phyloP scores from a whole-genome alignment of 2,113 vertebrate species.

The Gracilinanus agilis region DNA sequence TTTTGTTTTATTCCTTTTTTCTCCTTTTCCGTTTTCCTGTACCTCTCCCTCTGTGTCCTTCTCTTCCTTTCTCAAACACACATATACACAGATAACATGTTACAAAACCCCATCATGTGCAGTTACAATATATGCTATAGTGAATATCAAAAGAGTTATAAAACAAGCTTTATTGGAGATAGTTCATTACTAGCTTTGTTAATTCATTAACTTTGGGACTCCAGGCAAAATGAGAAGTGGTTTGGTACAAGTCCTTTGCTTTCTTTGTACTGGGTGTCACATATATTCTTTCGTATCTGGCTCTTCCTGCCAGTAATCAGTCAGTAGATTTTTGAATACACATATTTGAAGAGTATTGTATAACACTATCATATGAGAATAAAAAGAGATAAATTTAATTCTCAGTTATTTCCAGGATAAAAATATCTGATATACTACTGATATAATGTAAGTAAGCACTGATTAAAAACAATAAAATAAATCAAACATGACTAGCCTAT shows the following conservation, averaged over 20 bases:
- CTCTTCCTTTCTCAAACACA: neutral
- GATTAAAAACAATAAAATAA: conserved; percentile 59
- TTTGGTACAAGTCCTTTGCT: neutral
- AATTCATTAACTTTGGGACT: neutral
- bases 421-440: conserved; percentile 21
- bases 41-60: neutral
- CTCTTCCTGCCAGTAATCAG: neutral
- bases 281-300: neutral
- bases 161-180: neutral
- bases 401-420: conserved; percentile 37
- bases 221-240: neutral
- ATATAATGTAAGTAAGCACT: conserved; percentile 33
- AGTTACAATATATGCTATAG: neutral
- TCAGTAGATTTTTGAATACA: neutral
- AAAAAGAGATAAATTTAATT: neutral
- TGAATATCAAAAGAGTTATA: neutral
- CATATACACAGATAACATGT: neutral
- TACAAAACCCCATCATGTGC: neutral
- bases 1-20: neutral
- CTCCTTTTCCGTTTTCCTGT: neutral
- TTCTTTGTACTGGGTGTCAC: neutral
- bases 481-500: conserved; percentile 49
- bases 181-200: neutral
- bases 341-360: neutral
- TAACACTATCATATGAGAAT: neutral